Evolutionary conservation across 2,888 invertebrate genomes (phyloP).

Genomic region (Drosophila mulleri): DNA sequence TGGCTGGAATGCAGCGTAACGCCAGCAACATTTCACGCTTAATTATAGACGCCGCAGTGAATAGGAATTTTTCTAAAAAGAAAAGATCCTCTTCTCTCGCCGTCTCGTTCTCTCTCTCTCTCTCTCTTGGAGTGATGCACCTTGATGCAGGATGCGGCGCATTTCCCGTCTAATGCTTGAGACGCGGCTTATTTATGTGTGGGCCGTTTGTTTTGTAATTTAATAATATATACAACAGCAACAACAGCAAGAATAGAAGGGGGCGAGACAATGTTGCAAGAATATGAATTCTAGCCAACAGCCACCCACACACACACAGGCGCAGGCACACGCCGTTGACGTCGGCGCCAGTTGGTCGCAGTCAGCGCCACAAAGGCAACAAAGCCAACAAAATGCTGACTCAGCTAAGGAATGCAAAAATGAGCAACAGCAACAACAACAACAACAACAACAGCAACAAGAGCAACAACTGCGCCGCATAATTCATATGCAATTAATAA

Average conservation of each 20-base stretch:
- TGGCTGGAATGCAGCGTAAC: slow-evolving; percentile 74
- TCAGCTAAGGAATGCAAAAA: slow-evolving; percentile 62
- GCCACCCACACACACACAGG: slow-evolving; percentile 56
- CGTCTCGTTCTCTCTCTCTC: background rate
- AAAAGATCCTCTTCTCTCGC: background rate
- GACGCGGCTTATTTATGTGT: slow-evolving; percentile 72
- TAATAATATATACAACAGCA: slow-evolving; percentile 65
- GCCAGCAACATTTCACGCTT: slow-evolving; percentile 81
- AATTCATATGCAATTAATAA: slow-evolving; percentile 83
- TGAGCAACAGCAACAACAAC: slow-evolving; percentile 43
- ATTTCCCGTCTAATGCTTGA: slow-evolving; percentile 64
- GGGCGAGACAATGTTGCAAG: slow-evolving; percentile 59
- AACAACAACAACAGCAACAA: slow-evolving; percentile 23
- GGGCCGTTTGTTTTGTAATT: slow-evolving; percentile 77
- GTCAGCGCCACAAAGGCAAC: slow-evolving; percentile 59
- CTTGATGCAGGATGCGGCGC: slow-evolving; percentile 49
- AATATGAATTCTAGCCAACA: slow-evolving; percentile 39
- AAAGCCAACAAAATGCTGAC: slow-evolving; percentile 67
- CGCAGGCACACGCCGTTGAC: slow-evolving; percentile 73
- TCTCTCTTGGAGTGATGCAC: slow-evolving; percentile 11
- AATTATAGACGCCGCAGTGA: slow-evolving; percentile 80
- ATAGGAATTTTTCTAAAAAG: slow-evolving; percentile 73
- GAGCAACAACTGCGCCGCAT: slow-evolving; percentile 54
- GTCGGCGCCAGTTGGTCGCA: slow-evolving; percentile 56
- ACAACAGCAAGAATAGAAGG: slow-evolving; percentile 40